Conservation (phyloP, 2,113 vertebrate species). For the Tragulus kanchil region DNA sequence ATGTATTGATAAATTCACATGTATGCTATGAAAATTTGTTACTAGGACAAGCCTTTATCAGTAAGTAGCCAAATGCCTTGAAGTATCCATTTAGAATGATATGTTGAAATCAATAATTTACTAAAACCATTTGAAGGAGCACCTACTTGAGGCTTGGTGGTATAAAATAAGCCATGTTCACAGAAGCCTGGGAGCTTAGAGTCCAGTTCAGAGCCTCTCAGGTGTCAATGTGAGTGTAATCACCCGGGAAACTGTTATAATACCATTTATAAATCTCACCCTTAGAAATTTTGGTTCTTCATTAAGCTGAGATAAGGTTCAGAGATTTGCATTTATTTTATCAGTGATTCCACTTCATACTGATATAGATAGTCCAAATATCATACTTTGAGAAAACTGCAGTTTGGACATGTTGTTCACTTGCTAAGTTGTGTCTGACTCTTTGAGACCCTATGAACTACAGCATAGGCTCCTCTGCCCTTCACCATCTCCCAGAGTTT, state of each 20-base stretch:
- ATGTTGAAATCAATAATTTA: neutral
- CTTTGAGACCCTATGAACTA: neutral
- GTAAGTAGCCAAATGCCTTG: conserved; percentile 40
- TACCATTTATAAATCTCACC: neutral
- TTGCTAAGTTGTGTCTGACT: neutral
- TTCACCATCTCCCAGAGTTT: no score
- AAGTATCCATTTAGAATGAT: neutral
- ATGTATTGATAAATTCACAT: neutral
- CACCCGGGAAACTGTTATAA: neutral
- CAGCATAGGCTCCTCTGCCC: neutral
- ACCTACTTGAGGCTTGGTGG: neutral
- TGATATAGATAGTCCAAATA: neutral
- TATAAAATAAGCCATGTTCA: neutral
- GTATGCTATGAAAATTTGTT: conserved; percentile 9
- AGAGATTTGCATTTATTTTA: neutral
- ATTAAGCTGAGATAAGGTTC: neutral
- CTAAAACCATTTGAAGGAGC: neutral
- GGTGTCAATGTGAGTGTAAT: no score
- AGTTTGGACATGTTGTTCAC: neutral
- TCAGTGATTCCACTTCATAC: neutral
- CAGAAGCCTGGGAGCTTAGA: neutral
- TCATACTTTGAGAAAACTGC: conserved; percentile 10
- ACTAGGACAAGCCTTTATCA: neutral
- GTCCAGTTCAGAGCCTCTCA: neutral
- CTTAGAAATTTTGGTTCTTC: neutral